Percentiles rank a stretch among this genome's conserved stretches.
Evolutionary conservation across 2,113 vertebrate species (phyloP).

Genomic region (Anarrhichthys ocellatus): DNA sequence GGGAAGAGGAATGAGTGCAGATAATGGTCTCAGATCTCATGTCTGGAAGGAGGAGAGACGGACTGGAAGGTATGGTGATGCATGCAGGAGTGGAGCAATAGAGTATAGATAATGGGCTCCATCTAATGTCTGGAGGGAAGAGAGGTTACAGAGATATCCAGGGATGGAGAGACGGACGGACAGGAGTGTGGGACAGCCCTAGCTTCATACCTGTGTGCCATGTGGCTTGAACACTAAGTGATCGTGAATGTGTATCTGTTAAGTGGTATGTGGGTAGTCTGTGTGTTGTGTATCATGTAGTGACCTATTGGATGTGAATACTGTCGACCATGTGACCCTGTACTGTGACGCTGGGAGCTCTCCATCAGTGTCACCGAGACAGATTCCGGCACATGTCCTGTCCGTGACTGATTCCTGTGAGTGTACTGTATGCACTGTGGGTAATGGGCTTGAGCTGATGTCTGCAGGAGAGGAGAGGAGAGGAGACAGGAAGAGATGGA

Average conservation of each 20-base stretch:
- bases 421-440: conserved; percentile 44
- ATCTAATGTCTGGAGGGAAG: conserved; percentile 58
- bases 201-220: conserved; percentile 29
- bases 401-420: conserved; percentile 54
- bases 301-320: conserved; percentile 12
- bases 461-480: conserved; percentile 48
- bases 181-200: conserved; percentile 1
- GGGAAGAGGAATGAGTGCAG: conserved; percentile 37
- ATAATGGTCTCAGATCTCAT: conserved; percentile 61
- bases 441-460: conserved; percentile 68
- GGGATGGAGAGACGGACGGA: conserved; percentile 42
- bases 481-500: conserved; percentile 58
- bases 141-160: conserved; percentile 53
- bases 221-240: conserved; percentile 7
- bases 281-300: background rate
- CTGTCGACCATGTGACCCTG: background rate
- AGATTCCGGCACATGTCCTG: conserved; percentile 46
- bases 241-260: conserved; percentile 26
- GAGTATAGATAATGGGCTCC: conserved; percentile 62
- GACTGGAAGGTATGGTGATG: conserved; percentile 34
- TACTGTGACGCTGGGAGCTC: conserved; percentile 2
- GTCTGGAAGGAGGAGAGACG: conserved; percentile 44
- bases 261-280: conserved; percentile 12
- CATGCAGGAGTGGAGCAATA: conserved; percentile 38
- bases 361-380: conserved; percentile 47